Evolutionary conservation across 1,140 invertebrate species (phyloP), one percentile per base, ranked within the genome.

Genomic region (Anagrus nilaparvatae): DNA sequence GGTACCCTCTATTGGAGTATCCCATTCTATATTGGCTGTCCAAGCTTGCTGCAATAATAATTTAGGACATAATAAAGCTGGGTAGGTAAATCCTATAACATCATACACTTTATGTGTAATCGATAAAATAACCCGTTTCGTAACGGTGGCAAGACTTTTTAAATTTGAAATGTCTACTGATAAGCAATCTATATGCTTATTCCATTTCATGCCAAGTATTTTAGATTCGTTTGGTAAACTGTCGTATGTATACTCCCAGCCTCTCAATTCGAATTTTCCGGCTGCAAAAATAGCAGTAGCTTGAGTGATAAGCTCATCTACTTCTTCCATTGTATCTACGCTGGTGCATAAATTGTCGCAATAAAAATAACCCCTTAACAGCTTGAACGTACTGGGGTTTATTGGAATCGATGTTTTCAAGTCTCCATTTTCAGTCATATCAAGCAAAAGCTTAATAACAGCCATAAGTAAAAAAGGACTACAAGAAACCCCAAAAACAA

Each of bases 81-180:
- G 49, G 24, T n/a, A 33, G 16, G 19, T 33, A 29, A 42, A 33
- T 20, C 13, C 5, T 1, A 64, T 48, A 2, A 53, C 58, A 49
- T 60, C 58, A 43, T 54, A 64, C 9, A 61, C 40, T 38, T 43
- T 40, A 28, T 59, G 51, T 12, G 50, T 34, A 4, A 41, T 37
- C 5, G 50, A 51, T 12, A 56, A 36, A 44, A 58, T 47, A n/a
- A n/a, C n/a, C n/a, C n/a, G 55, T 56, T 50, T 61, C 59, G 40
- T n/a, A n/a, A n/a, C n/a, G n/a, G n/a, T n/a, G n/a, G n/a, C n/a
- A 54, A 64, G 7, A 60, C 38, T 36, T 47, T 46, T 27, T 14
- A 48, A 18, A 37, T 14, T 20, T 14, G 8, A 8, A 9, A n/a
- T 35, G 21, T 36, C 40, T 6, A 47, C 23, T 28, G 32, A 32